Percentiles rank a stretch among this genome's conserved stretches.
Conservation (phyloP, 2,888 invertebrate species). For the Megamerina dolium region DNA sequence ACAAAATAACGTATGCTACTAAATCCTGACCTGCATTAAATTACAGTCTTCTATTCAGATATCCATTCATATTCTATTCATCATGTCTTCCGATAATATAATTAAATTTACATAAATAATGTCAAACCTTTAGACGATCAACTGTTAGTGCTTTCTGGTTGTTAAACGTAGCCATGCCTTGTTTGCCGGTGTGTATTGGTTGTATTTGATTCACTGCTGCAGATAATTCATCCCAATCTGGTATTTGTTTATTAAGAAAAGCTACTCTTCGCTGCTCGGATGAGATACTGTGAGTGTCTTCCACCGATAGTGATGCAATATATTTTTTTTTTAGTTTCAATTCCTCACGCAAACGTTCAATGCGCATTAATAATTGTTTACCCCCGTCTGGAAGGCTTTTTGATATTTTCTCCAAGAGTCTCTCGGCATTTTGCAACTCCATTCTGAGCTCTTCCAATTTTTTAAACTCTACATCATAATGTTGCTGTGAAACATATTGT, state of each 20-base stretch:
- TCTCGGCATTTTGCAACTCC: slow-evolving; percentile 47
- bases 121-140: slow-evolving; percentile 59
- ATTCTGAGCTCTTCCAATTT: slow-evolving; percentile 50
- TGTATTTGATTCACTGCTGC: slow-evolving; percentile 40
- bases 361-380: slow-evolving; percentile 52
- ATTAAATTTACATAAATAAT: background rate
- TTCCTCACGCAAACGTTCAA: slow-evolving; percentile 49
- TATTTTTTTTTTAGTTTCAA: slow-evolving; percentile 51
- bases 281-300: slow-evolving; percentile 27
- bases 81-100: too few species aligned
- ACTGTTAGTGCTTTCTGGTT: slow-evolving; percentile 64
- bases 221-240: slow-evolving; percentile 42
- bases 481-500: slow-evolving; percentile 29
- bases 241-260: slow-evolving; percentile 16
- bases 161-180: slow-evolving; percentile 63
- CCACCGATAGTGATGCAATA: slow-evolving; percentile 52
- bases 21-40: slow-evolving; percentile 10
- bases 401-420: slow-evolving; percentile 33
- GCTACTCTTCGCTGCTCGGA: background rate
- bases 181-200: slow-evolving; percentile 40
- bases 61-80: slow-evolving; percentile 39
- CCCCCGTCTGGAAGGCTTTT: slow-evolving; percentile 61
- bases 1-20: slow-evolving; percentile 38
- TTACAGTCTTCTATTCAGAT: slow-evolving; percentile 30
- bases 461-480: slow-evolving; percentile 49